Percentiles rank a stretch among this genome's conserved stretches.
These are phyloP conservation scores for Meleagris gallopavo DNA, from an alignment of 2,113 vertebrate genomes.

Conservation along the genomic window DNA sequence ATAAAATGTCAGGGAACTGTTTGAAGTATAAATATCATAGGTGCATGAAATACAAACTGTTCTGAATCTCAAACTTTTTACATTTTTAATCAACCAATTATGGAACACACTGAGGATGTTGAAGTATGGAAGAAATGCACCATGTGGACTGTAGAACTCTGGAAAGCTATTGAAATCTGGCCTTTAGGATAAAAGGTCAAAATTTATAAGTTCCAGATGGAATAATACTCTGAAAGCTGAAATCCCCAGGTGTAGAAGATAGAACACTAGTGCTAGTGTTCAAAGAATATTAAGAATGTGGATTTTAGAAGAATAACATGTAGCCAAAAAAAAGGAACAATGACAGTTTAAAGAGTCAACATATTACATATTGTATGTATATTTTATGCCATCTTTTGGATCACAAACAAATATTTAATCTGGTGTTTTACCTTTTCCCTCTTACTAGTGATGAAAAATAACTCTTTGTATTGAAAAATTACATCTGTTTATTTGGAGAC, in stretches of 20 bases:
- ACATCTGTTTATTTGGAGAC: neutral
- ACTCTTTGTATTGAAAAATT: neutral
- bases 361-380: neutral
- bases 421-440: neutral
- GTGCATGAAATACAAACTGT: conserved; percentile 25
- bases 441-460: neutral
- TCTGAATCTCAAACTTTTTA: conserved; percentile 23
- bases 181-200: conserved; percentile 34
- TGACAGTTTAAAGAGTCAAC: neutral
- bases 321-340: neutral
- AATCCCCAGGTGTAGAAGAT: neutral
- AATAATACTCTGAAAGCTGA: conserved; percentile 35
- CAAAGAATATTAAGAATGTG: neutral
- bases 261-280: neutral
- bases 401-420: neutral
- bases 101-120: neutral
- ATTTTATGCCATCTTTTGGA: neutral
- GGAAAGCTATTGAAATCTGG: conserved; percentile 15
- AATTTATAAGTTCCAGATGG: neutral
- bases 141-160: neutral
- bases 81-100: conserved; percentile 41
- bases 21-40: conserved; percentile 44
- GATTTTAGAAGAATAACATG: neutral
- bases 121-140: conserved; percentile 9
- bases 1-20: conserved; percentile 42